phyloP scores from a whole-genome alignment of 2,888 invertebrate species.

The Trypoxylon attenuatum region DNA sequence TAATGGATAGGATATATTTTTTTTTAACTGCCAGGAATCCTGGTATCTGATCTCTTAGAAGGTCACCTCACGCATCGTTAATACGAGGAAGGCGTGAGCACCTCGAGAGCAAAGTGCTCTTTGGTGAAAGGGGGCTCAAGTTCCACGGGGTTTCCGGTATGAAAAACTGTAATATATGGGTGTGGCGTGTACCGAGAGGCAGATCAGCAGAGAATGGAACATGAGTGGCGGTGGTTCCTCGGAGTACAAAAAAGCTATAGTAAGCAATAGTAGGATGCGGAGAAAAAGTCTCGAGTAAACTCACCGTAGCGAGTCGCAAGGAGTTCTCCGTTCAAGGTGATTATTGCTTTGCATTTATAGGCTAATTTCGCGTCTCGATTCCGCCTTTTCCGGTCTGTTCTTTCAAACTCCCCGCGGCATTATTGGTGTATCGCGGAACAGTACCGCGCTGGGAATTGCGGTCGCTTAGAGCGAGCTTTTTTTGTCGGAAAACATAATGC shows the following conservation, averaged over 20 bases:
- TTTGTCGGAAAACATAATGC: too few species aligned
- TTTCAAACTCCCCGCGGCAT: not conserved
- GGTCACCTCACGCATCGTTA: constrained; percentile 6
- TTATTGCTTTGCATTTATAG: constrained; percentile 41
- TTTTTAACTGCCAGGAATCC: too few species aligned
- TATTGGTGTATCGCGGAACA: too few species aligned
- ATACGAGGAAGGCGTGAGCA: too few species aligned
- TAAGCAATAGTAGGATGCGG: not conserved
- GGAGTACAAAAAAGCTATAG: constrained; percentile 30
- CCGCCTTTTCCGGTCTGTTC: not conserved
- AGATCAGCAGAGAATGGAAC: constrained; percentile 40
- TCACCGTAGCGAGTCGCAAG: not conserved
- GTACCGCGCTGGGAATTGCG: too few species aligned
- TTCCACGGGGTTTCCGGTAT: constrained; percentile 27
- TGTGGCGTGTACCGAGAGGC: not conserved
- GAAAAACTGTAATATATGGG: constrained; percentile 42
- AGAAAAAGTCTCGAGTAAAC: too few species aligned
- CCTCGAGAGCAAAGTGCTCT: too few species aligned
- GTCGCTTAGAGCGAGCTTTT: too few species aligned
- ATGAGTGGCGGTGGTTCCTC: too few species aligned
- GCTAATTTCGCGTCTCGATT: too few species aligned
- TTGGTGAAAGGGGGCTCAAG: too few species aligned
- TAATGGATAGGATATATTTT: too few species aligned
- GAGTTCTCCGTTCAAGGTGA: constrained; percentile 14
- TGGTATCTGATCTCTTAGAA: not conserved